Percentiles rank a stretch among this genome's conserved stretches.
phyloP scores from a whole-genome alignment of 2,797 vertebrate species.

The Danio jaintianensis region DNA sequence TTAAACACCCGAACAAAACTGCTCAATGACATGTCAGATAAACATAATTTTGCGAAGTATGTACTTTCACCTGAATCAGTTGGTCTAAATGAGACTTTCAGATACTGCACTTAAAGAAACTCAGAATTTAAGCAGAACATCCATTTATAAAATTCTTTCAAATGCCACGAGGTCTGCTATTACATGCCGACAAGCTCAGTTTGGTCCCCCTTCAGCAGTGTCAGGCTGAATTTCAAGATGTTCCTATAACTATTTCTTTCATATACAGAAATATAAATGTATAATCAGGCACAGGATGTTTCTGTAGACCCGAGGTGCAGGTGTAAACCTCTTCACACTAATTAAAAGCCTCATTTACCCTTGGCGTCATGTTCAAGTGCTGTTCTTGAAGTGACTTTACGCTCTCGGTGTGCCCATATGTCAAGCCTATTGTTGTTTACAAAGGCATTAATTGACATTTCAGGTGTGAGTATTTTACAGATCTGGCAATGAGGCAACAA shows the following conservation, averaged over 20 bases:
- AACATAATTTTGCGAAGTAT: slow-evolving; percentile 1
- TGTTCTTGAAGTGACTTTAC: slow-evolving; percentile 28
- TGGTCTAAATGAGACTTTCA: background rate
- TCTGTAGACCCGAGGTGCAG: background rate
- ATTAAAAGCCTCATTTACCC: slow-evolving; percentile 1
- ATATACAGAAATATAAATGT: background rate
- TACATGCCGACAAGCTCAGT: slow-evolving; percentile 2
- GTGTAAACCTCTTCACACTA: background rate
- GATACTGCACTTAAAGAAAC: background rate
- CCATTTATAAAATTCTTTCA: background rate
- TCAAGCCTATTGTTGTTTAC: slow-evolving; percentile 11
- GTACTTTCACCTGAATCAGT: background rate
- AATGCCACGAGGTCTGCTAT: background rate
- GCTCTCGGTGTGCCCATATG: slow-evolving; percentile 33
- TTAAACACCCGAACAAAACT: slow-evolving; percentile 20
- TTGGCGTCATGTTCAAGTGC: slow-evolving; percentile 17
- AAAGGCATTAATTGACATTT: slow-evolving; percentile 44
- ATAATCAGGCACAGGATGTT: background rate
- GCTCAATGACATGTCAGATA: background rate
- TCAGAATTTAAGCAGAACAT: background rate
- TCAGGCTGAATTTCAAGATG: background rate
- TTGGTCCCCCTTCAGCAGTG: background rate
- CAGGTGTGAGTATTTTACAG: slow-evolving; percentile 26
- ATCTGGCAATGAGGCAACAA: slow-evolving; percentile 20
- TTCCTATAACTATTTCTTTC: background rate